Percentiles rank a stretch among this genome's conserved stretches.
Conservation (phyloP, 2,797 vertebrate genomes). For the Lophotriccus pileatus region DNA sequence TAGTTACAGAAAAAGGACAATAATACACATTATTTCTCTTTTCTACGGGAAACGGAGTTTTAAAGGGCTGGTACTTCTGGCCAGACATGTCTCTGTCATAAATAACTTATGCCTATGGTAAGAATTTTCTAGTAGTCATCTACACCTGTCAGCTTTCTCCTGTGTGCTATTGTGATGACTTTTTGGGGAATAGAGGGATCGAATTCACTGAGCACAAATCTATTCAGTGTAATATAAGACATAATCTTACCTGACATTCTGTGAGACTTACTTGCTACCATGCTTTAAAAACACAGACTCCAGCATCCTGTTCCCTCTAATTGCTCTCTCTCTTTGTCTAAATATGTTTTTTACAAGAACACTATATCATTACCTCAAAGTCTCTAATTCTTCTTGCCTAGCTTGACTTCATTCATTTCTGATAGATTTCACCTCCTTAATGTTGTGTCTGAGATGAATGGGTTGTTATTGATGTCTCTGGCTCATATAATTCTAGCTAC, state of each 20-base stretch:
- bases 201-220: neutral
- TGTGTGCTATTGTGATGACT: neutral
- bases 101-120: neutral
- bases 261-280: neutral
- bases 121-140: neutral
- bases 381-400: slow-evolving; percentile 18
- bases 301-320: neutral
- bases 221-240: neutral
- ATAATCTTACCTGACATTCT: neutral
- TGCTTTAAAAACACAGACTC: neutral
- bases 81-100: neutral
- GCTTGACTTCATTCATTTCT: slow-evolving; percentile 12
- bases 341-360: neutral
- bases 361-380: neutral
- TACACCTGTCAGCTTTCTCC: neutral
- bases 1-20: neutral
- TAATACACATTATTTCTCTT: neutral
- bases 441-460: slow-evolving; percentile 26
- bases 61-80: neutral
- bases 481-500: slow-evolving; percentile 2
- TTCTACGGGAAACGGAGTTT: neutral
- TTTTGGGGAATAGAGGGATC: neutral
- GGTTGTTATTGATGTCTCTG: slow-evolving; percentile 36
- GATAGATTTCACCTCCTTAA: slow-evolving; percentile 26
- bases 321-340: neutral